These are phyloP conservation scores for Mythimna impura DNA, from an alignment of 2,888 invertebrate species.

Conservation along the genomic window DNA sequence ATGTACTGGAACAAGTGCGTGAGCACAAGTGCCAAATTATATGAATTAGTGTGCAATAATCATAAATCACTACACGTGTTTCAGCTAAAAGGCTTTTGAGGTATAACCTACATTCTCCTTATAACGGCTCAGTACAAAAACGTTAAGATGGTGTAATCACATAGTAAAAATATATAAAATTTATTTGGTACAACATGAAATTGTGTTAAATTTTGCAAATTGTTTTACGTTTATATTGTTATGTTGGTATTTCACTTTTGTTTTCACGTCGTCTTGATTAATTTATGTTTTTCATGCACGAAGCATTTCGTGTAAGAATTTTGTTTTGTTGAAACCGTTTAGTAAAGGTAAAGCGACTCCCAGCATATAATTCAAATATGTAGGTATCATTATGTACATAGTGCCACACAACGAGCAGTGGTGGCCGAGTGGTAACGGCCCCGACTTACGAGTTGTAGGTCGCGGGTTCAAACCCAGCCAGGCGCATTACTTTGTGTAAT, in stretches of 20 bases:
- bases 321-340: slow-evolving; percentile 1
- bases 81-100: slow-evolving; percentile 17
- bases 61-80: slow-evolving; percentile 37
- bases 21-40: slow-evolving; percentile 47
- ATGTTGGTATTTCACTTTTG: slow-evolving; percentile 8
- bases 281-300: slow-evolving; percentile 37
- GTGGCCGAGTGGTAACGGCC: too few relatives aligned
- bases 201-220: slow-evolving; percentile 41
- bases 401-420: too few relatives aligned
- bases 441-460: too few relatives aligned
- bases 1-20: slow-evolving; percentile 35
- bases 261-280: slow-evolving; percentile 26
- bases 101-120: slow-evolving; percentile 25
- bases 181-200: slow-evolving; percentile 18
- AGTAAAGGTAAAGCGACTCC: neutral
- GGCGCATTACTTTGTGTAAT: too few relatives aligned
- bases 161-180: slow-evolving; percentile 25
- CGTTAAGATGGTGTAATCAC: slow-evolving; percentile 27
- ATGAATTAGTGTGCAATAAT: slow-evolving; percentile 48
- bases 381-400: too few relatives aligned
- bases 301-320: slow-evolving; percentile 8
- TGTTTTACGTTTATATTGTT: slow-evolving; percentile 31
- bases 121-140: slow-evolving; percentile 23
- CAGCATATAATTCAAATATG: neutral
- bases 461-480: too few relatives aligned